Evolutionary conservation across 64 coral and sea anemone genomes (phyloP).

Genomic region (Pocillopora damicornis): DNA sequence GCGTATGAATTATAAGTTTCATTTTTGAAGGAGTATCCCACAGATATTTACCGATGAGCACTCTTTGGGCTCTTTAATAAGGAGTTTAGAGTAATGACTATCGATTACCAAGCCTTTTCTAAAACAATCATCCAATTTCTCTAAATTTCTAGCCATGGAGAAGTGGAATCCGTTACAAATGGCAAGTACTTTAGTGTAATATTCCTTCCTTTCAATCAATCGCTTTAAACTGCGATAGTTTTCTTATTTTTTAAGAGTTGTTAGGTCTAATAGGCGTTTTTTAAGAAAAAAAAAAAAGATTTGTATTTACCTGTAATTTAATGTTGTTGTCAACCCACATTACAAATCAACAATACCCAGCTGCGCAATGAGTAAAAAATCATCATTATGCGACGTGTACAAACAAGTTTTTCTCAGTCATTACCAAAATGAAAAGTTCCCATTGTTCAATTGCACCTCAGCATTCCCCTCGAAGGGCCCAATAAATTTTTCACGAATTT

Average conservation of each 20-base stretch:
- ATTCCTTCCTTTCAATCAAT: too few species aligned
- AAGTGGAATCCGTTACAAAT: too few species aligned
- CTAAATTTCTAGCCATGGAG: too few species aligned
- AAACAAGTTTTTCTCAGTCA: background rate
- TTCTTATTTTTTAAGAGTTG: background rate
- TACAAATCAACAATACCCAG: background rate
- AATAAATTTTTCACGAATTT: constrained; percentile 18
- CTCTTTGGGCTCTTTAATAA: background rate
- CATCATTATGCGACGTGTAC: background rate
- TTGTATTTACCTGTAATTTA: background rate
- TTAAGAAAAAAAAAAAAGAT: background rate
- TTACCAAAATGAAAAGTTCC: background rate
- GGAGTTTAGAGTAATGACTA: background rate
- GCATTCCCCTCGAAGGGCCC: background rate
- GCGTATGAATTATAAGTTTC: background rate
- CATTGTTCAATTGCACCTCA: background rate
- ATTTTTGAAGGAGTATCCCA: background rate
- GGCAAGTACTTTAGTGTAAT: too few species aligned
- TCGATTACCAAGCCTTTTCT: background rate
- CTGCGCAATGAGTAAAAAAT: background rate
- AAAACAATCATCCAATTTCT: too few species aligned
- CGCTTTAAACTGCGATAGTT: too few species aligned
- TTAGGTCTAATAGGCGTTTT: background rate
- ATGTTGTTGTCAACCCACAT: constrained; percentile 8
- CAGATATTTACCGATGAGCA: background rate